A percentile compares a stretch with the other conserved stretches of the same genome.
phyloP scores from a whole-genome alignment of 2,797 vertebrate species.

The Scolopax bukidnonensis region DNA sequence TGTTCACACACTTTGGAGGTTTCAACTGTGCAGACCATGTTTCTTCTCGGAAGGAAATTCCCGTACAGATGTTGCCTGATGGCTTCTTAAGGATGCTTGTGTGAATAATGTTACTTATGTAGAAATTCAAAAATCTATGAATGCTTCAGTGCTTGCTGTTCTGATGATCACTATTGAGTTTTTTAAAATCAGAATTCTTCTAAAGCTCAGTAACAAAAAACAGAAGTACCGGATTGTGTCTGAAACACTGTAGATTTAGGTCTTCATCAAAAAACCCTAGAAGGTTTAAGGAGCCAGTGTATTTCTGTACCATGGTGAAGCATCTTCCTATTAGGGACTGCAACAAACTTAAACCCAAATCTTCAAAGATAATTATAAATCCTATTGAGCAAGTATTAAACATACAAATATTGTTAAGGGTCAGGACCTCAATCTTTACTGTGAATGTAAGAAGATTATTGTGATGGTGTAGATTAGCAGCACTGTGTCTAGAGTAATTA shows the following conservation, averaged over 20 bases:
- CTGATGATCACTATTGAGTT: background rate
- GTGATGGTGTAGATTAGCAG: background rate
- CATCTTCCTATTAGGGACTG: background rate
- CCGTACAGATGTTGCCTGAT: background rate
- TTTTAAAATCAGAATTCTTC: background rate
- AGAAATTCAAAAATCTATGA: accelerated
- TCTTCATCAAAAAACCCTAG: accelerated
- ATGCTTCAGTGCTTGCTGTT: background rate
- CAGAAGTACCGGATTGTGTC: background rate
- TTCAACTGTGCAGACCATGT: accelerated
- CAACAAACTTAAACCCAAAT: background rate
- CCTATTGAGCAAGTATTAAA: background rate
- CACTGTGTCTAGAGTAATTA: background rate
- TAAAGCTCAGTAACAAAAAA: background rate
- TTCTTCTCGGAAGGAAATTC: background rate
- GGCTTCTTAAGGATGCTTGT: background rate
- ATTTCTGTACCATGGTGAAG: background rate
- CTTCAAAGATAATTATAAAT: background rate
- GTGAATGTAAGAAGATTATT: background rate
- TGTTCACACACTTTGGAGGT: accelerated
- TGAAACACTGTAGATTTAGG: background rate
- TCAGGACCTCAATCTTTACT: accelerated
- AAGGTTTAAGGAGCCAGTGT: background rate
- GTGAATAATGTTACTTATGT: background rate
- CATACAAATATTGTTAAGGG: background rate